A percentile compares a stretch with the other conserved stretches of the same genome.
Conservation (phyloP, 2,113 vertebrate genomes). For the Merops nubicus region DNA sequence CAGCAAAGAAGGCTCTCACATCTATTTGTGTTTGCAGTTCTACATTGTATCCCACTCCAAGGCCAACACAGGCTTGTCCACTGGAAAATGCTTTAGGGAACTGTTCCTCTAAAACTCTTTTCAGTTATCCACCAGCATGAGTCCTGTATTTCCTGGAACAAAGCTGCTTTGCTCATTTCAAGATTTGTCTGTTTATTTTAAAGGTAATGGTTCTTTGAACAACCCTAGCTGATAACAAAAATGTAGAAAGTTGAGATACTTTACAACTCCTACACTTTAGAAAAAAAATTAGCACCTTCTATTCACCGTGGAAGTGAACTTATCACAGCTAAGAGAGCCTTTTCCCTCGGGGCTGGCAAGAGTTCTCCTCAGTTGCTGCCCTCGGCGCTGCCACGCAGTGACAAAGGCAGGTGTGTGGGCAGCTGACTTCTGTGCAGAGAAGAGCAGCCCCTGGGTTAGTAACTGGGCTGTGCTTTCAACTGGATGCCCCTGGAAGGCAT, state of each 20-base stretch:
- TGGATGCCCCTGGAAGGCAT: neutral
- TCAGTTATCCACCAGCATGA: neutral
- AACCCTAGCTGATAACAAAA: neutral
- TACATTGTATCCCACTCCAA: neutral
- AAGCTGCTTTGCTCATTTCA: neutral
- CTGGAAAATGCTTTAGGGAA: neutral
- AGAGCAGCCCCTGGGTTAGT: neutral
- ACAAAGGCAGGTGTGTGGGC: rapidly evolving
- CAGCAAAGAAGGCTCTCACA: neutral
- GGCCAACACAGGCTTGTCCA: neutral
- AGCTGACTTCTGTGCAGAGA: neutral
- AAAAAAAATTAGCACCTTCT: neutral
- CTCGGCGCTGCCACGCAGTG: neutral
- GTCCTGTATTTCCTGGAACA: neutral
- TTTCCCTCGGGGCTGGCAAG: neutral
- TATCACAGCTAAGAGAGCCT: neutral
- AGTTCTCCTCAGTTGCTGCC: neutral
- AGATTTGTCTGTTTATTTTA: neutral
- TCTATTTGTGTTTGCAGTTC: neutral
- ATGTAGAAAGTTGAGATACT: neutral
- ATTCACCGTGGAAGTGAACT: no score
- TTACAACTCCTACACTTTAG: rapidly evolving
- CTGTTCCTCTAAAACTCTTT: neutral
- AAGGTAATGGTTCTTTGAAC: neutral
- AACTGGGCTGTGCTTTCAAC: neutral